Evolutionary conservation across 2,113 vertebrate species (phyloP).

Genomic region (Labeo catla): DNA sequence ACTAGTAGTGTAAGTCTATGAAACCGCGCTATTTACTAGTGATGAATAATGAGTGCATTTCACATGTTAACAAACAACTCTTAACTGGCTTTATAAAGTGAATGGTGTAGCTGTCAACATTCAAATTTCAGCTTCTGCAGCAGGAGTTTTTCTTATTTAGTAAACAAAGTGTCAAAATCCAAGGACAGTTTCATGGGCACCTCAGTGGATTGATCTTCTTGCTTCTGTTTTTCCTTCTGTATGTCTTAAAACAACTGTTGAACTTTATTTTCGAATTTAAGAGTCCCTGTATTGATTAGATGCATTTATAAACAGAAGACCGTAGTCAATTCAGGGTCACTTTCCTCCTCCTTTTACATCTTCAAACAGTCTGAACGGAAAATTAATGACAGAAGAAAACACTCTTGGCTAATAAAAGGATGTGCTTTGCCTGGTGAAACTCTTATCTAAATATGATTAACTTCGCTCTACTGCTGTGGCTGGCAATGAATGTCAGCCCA

Average conservation of each 20-base stretch:
- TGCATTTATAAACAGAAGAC: constrained; percentile 14
- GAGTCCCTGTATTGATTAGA: constrained; percentile 14
- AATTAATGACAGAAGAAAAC: constrained; percentile 46
- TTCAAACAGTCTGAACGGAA: constrained; percentile 8
- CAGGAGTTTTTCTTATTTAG: not conserved
- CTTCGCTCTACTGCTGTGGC: constrained; percentile 45
- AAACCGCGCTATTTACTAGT: not conserved
- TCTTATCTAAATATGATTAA: constrained; percentile 63
- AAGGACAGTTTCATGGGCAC: not conserved
- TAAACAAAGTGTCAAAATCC: not conserved
- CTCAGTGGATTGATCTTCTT: not conserved
- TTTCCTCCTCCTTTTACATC: constrained; percentile 16
- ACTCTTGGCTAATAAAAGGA: constrained; percentile 53
- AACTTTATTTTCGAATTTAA: not conserved
- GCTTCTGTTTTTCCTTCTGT: not conserved
- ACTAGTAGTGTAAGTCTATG: too few species aligned
- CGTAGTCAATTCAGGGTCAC: constrained; percentile 18
- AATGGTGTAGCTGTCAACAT: not conserved
- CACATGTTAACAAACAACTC: not conserved
- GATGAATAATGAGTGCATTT: not conserved
- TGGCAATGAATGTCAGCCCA: constrained; percentile 56
- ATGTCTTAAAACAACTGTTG: not conserved
- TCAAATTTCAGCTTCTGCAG: not conserved
- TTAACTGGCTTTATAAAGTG: not conserved
- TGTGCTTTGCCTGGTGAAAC: constrained; percentile 46